phyloP scores from a whole-genome alignment of 2,888 invertebrate species.

The Linhomoeus sp. region DNA sequence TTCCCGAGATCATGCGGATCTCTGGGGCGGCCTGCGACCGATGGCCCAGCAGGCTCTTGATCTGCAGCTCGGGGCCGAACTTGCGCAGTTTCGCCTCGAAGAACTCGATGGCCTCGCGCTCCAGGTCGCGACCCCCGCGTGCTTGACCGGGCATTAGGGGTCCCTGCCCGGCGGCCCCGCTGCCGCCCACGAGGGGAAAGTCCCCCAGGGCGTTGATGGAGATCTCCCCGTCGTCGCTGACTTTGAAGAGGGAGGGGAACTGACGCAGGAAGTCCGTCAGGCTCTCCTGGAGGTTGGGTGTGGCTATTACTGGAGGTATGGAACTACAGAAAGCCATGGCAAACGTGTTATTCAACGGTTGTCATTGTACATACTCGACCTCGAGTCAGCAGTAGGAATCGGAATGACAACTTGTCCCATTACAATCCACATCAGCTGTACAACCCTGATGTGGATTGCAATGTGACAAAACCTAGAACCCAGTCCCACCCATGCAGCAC shows the following conservation, averaged over 20 bases:
- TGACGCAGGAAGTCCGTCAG: conserved; percentile 86
- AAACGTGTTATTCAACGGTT: no score
- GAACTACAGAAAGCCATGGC: no score
- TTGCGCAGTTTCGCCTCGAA: conserved; percentile 77
- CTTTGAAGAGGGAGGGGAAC: conserved; percentile 83
- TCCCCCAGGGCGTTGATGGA: conserved; percentile 7
- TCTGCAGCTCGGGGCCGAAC: conserved; percentile 88
- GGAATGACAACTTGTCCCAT: no score
- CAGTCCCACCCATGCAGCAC: no score
- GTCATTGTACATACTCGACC: no score
- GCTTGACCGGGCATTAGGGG: not conserved
- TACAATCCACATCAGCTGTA: no score
- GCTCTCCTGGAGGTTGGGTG: no score
- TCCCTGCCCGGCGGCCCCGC: not conserved
- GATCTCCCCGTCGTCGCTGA: conserved; percentile 54
- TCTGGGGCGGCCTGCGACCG: conserved; percentile 62
- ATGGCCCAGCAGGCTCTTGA: conserved; percentile 18
- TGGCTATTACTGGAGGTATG: no score
- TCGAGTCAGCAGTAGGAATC: no score
- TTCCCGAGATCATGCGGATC: conserved; percentile 81
- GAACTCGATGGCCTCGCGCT: conserved; percentile 88
- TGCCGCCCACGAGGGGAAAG: not conserved
- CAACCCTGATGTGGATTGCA: no score
- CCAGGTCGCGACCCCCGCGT: conserved; percentile 81
- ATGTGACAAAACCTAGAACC: no score